A percentile compares a stretch with the other conserved stretches of the same genome.
Conservation (phyloP, 2,797 vertebrate genomes). For the Eremophila alpestris region DNA sequence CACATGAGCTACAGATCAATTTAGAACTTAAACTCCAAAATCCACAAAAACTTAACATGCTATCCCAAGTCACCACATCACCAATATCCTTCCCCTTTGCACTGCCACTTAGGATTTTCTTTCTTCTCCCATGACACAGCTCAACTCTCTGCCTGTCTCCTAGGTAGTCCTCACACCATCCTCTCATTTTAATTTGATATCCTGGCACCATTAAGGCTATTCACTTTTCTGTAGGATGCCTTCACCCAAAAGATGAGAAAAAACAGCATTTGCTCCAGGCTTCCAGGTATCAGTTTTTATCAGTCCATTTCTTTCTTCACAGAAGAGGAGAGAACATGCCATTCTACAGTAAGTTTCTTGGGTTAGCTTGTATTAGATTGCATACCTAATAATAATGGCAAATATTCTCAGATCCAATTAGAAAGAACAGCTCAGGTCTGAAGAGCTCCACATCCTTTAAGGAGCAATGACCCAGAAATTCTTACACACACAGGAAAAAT, state of each 20-base stretch:
- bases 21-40: not conserved
- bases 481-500: not conserved
- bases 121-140: not conserved
- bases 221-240: not conserved
- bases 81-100: not conserved
- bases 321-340: not conserved
- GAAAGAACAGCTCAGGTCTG: not conserved
- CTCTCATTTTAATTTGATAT: not conserved
- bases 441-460: not conserved
- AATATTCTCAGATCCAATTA: constrained; percentile 2
- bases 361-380: not conserved
- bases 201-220: not conserved
- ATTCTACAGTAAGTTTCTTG: not conserved
- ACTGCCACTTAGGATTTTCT: not conserved
- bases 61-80: not conserved
- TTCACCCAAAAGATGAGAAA: not conserved
- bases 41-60: not conserved
- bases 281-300: not conserved
- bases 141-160: not conserved
- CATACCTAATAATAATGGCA: not conserved
- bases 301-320: not conserved
- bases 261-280: not conserved
- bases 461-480: not conserved
- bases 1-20: not conserved
- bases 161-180: not conserved